Conservation (phyloP, 2,797 vertebrate genomes). For the Synaphobranchus kaupii region DNA sequence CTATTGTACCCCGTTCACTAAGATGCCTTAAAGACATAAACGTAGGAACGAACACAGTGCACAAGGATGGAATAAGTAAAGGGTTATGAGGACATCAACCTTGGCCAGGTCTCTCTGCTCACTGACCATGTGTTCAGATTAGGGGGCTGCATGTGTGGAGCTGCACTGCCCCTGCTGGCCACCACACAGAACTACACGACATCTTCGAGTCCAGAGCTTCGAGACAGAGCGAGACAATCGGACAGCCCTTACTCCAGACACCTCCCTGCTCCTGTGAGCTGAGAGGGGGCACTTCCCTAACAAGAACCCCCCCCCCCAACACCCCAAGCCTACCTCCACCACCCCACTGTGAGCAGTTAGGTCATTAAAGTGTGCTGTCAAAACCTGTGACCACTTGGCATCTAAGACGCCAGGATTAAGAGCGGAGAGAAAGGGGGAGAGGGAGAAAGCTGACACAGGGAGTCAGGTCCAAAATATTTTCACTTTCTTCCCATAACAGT, state of each 20-base stretch:
- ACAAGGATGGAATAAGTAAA: not conserved
- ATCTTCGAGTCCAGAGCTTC: conserved; percentile 39
- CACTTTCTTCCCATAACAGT: conserved; percentile 58
- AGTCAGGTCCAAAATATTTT: conserved; percentile 71
- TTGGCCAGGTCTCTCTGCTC: not conserved
- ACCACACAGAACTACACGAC: conserved; percentile 37
- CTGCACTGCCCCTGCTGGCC: conserved; percentile 49
- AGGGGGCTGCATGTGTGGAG: not conserved
- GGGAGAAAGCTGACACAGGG: conserved; percentile 67
- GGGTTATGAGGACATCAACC: not conserved
- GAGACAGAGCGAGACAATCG: not conserved
- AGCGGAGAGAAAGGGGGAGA: conserved; percentile 68
- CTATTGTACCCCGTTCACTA: not conserved
- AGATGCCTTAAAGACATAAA: not conserved
- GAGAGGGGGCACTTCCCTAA: not conserved
- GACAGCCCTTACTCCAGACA: not conserved
- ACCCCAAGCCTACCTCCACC: not conserved
- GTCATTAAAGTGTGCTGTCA: conserved; percentile 74
- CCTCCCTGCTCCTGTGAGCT: not conserved
- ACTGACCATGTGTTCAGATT: not conserved
- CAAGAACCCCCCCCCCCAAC: not conserved
- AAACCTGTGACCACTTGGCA: conserved; percentile 69
- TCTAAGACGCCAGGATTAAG: conserved; percentile 64
- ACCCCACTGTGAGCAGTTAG: conserved; percentile 64
- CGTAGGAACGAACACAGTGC: not conserved